Conservation (phyloP, 2,113 vertebrate species). For the Pluvialis apricaria region DNA sequence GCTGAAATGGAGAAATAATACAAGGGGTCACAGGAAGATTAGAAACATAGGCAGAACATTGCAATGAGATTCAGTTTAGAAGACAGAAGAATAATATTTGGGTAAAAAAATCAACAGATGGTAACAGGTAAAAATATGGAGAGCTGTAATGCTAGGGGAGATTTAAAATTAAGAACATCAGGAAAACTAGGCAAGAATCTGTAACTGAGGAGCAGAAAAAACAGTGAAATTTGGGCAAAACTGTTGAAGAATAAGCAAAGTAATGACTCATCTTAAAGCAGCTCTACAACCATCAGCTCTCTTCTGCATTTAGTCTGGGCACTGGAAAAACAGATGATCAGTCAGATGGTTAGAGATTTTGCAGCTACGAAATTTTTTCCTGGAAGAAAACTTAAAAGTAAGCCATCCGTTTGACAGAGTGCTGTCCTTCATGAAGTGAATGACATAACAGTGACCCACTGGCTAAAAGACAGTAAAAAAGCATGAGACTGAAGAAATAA, state of each 20-base stretch:
- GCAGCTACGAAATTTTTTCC: not conserved
- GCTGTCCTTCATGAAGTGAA: conserved; percentile 15
- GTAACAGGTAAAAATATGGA: not conserved
- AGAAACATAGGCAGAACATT: conserved; percentile 44
- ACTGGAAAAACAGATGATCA: not conserved
- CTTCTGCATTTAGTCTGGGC: not conserved
- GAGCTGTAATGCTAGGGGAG: not conserved
- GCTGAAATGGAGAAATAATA: conserved; percentile 59
- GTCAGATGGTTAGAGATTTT: not conserved
- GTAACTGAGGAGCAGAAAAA: not conserved
- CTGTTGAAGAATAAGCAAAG: not conserved
- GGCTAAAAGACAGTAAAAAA: not conserved
- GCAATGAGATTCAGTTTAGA: conserved; percentile 25
- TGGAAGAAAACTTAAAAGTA: not conserved
- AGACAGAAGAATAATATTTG: conserved; percentile 20
- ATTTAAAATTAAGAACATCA: not conserved
- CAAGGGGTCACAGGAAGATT: conserved; percentile 36
- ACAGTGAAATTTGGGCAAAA: not conserved
- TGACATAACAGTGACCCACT: not conserved
- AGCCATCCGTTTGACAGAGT: not conserved
- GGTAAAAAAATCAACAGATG: not conserved
- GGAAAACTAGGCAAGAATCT: not conserved
- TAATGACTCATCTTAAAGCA: not conserved
- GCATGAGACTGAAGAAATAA: conserved; percentile 6
- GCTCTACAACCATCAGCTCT: not conserved